Evolutionary conservation across 2,888 invertebrate species (phyloP).

Genomic region (Acleris literana): DNA sequence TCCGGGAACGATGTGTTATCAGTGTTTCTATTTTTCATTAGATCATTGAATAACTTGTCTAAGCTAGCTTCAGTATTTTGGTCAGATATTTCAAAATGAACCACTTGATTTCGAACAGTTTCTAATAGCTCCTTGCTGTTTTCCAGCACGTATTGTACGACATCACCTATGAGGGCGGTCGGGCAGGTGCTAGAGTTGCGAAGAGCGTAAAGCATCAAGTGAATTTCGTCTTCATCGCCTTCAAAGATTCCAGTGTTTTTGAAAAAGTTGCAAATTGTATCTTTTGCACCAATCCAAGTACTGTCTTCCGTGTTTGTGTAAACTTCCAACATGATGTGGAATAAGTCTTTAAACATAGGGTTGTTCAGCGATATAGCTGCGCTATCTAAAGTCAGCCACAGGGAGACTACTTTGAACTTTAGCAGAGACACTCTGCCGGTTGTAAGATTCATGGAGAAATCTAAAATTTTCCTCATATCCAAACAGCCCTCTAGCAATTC

Average conservation of each 20-base stretch:
- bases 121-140: slow-evolving; percentile 63
- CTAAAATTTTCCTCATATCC: slow-evolving; percentile 71
- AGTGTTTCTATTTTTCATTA: slow-evolving; percentile 64
- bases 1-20: slow-evolving; percentile 66
- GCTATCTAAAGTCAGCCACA: slow-evolving; percentile 75
- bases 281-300: slow-evolving; percentile 80
- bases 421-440: slow-evolving; percentile 59
- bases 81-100: slow-evolving; percentile 67
- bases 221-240: slow-evolving; percentile 85
- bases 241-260: slow-evolving; percentile 86
- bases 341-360: slow-evolving; percentile 79
- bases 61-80: slow-evolving; percentile 59
- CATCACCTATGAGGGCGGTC: slow-evolving; percentile 62
- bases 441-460: slow-evolving; percentile 60
- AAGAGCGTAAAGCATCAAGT: slow-evolving; percentile 85
- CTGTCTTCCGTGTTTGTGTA: slow-evolving; percentile 66
- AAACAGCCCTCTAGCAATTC: slow-evolving; percentile 74
- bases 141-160: slow-evolving; percentile 66
- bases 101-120: slow-evolving; percentile 63
- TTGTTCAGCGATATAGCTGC: slow-evolving; percentile 79
- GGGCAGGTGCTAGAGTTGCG: slow-evolving; percentile 64
- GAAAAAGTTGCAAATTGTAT: slow-evolving; percentile 83
- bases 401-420: slow-evolving; percentile 75
- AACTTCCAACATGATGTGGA: slow-evolving; percentile 83
- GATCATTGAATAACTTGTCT: slow-evolving; percentile 67